These are phyloP conservation scores for Copsychus sechellarum DNA, from an alignment of 2,113 vertebrate genomes.

Conservation along the genomic window DNA sequence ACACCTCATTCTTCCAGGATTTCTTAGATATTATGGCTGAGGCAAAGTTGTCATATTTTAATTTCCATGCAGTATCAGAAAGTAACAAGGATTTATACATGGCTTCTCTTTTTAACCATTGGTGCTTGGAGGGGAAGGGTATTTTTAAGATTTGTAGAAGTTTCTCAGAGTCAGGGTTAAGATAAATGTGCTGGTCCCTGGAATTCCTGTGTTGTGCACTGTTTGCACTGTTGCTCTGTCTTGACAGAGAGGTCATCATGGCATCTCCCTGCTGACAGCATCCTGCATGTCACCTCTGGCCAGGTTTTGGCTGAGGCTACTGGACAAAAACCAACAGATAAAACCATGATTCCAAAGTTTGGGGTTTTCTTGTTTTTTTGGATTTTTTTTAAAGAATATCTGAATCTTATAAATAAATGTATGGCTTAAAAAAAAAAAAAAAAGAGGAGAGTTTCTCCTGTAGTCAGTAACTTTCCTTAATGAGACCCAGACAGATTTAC, in stretches of 20 bases:
- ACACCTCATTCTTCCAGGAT: neutral
- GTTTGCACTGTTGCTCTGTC: neutral
- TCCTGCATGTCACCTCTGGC: neutral
- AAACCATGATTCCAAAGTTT: neutral
- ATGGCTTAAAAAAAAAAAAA: neutral
- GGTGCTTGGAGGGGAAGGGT: neutral
- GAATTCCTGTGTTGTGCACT: neutral
- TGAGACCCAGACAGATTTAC: conserved; percentile 32
- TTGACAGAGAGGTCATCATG: neutral
- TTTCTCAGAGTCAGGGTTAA: neutral
- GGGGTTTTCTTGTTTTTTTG: neutral
- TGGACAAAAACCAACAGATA: neutral
- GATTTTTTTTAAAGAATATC: neutral
- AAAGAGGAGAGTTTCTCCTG: neutral
- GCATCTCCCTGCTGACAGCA: neutral
- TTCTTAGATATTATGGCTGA: neutral
- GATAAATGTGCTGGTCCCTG: neutral
- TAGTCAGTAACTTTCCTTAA: conserved; percentile 24
- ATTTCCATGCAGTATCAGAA: neutral
- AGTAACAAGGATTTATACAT: neutral
- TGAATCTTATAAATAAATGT: neutral
- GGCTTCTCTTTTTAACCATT: neutral
- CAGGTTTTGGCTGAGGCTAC: neutral
- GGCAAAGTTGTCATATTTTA: neutral
- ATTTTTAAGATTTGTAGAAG: neutral